phyloP scores from a whole-genome alignment of 2,888 invertebrate species.

The Sarcophaga rosellei region DNA sequence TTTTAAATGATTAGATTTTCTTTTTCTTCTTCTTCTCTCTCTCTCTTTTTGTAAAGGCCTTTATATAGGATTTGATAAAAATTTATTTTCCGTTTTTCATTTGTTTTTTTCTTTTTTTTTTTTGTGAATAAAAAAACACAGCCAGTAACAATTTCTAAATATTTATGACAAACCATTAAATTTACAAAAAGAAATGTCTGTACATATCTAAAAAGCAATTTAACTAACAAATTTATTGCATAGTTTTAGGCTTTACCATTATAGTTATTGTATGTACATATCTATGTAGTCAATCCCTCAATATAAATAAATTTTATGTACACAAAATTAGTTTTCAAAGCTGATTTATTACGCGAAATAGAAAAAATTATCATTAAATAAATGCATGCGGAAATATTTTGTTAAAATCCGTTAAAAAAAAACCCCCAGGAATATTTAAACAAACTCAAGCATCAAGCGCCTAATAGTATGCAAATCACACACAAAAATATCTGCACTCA shows the following conservation, averaged over 20 bases:
- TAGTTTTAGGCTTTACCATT: conserved; percentile 32
- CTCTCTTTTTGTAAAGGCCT: conserved; percentile 28
- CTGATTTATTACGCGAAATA: conserved; percentile 12
- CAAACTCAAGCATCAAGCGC: conserved; percentile 45
- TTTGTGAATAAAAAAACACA: conserved; percentile 26
- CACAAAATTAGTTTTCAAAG: conserved; percentile 19
- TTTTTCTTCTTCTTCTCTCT: not conserved
- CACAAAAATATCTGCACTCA: conserved; percentile 13
- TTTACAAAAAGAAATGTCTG: conserved; percentile 23
- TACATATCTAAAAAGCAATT: not conserved
- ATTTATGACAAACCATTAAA: conserved; percentile 39
- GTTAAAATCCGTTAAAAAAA: conserved; percentile 43
- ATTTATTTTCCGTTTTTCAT: conserved; percentile 5
- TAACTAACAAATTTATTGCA: conserved; percentile 40
- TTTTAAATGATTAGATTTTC: conserved; percentile 32
- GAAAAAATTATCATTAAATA: conserved; percentile 23
- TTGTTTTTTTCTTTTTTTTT: not conserved
- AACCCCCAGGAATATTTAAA: conserved; percentile 1
- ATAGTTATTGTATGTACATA: not conserved
- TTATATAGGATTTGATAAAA: not conserved
- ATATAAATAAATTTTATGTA: conserved; percentile 26
- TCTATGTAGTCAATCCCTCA: not conserved
- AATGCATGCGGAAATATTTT: conserved; percentile 33
- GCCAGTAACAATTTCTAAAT: conserved; percentile 1
- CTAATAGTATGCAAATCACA: conserved; percentile 57